Percentiles rank a stretch among this genome's conserved stretches.
Evolutionary conservation across 1,140 invertebrate species (phyloP).

Genomic region (Drosophila miranda): DNA sequence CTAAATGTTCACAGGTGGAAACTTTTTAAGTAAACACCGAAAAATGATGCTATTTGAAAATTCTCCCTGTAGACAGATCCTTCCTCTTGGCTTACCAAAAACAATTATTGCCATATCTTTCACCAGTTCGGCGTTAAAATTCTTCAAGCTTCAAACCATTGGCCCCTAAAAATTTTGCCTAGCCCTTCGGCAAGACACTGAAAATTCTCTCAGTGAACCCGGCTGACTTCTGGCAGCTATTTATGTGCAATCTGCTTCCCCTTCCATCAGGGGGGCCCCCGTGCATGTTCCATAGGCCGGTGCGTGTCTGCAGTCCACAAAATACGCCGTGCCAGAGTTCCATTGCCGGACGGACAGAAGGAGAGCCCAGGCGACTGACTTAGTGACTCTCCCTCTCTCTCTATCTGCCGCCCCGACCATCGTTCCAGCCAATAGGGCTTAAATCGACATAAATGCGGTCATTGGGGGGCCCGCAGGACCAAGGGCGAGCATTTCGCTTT

Average conservation of each 20-base stretch:
- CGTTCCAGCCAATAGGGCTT: conserved; percentile 53
- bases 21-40: too few relatives aligned
- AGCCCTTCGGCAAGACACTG: too few relatives aligned
- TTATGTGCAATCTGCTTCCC: conserved; percentile 56
- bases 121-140: too few relatives aligned
- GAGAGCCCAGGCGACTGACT: conserved; percentile 44
- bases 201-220: conserved; percentile 10
- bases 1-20: too few relatives aligned
- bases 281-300: conserved; percentile 46
- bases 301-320: conserved; percentile 72
- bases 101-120: too few relatives aligned
- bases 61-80: too few relatives aligned
- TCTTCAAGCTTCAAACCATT: too few relatives aligned
- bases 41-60: too few relatives aligned
- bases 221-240: conserved; percentile 66
- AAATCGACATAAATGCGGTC: conserved; percentile 70
- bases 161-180: too few relatives aligned
- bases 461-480: conserved; percentile 41
- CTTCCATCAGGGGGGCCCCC: conserved; percentile 13
- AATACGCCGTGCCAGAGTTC: conserved; percentile 69
- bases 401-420: not conserved
- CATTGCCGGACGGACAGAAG: conserved; percentile 44
- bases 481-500: conserved; percentile 57
- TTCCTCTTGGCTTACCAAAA: too few relatives aligned
- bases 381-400: conserved; percentile 55